phyloP scores from a whole-genome alignment of 2,888 invertebrate species.

The Alentia gelatinosa region DNA sequence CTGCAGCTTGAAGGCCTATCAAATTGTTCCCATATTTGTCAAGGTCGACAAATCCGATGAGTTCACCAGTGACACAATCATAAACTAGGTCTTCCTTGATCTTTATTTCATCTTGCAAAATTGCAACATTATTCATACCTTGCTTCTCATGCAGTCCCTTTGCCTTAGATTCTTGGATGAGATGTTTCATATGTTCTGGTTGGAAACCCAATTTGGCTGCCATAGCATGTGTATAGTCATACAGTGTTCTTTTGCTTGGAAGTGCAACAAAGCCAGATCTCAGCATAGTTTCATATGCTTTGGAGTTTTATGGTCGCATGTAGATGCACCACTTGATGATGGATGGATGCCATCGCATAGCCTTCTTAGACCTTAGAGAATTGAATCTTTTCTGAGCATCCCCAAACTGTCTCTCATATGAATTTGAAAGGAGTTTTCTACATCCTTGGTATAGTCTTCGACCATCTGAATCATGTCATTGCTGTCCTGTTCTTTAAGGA shows the following conservation, averaged over 20 bases:
- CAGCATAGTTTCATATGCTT: background rate
- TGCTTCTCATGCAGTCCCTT: background rate
- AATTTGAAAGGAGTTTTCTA: background rate
- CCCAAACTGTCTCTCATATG: constrained; percentile 10
- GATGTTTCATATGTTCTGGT: background rate
- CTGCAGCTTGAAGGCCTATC: constrained; percentile 57
- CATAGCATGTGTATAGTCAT: background rate
- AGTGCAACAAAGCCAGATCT: constrained; percentile 13
- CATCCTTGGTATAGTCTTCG: background rate
- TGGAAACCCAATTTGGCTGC: background rate
- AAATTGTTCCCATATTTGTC: constrained; percentile 62
- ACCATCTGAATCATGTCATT: background rate
- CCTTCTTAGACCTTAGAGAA: background rate
- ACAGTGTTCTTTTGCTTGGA: constrained; percentile 17
- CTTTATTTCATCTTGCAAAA: constrained; percentile 65
- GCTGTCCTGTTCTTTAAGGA: background rate
- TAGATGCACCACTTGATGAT: constrained; percentile 46
- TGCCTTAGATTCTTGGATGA: background rate
- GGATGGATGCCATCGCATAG: no score
- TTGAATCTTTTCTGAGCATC: background rate
- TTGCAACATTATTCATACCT: constrained; percentile 52
- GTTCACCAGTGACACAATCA: constrained; percentile 63
- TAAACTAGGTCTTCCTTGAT: constrained; percentile 64
- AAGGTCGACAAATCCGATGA: constrained; percentile 62
- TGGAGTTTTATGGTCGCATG: background rate